These are phyloP conservation scores for Lepidurus arcticus DNA, from an alignment of 1,140 invertebrate species.

Conservation along the genomic window DNA sequence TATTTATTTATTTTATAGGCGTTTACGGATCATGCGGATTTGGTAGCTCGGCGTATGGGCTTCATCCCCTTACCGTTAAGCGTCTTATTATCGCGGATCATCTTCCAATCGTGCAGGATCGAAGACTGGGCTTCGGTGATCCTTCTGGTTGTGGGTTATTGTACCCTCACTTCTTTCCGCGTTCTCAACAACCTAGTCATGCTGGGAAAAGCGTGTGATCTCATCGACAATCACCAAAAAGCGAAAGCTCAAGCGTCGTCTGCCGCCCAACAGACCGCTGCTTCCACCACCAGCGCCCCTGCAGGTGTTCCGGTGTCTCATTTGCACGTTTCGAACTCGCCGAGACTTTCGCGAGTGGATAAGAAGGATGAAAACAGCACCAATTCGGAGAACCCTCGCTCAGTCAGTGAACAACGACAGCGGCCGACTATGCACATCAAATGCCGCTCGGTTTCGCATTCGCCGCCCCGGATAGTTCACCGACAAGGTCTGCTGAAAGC, in stretches of 20 bases:
- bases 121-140: conserved; percentile 57
- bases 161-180: conserved; percentile 73
- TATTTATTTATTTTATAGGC: conserved; percentile 55
- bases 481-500: conserved; percentile 40
- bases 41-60: conserved; percentile 91
- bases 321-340: not conserved
- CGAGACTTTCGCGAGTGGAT: not conserved
- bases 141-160: conserved; percentile 65
- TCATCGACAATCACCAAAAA: conserved; percentile 68
- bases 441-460: conserved; percentile 30
- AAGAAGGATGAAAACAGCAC: not conserved
- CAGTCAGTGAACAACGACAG: not conserved
- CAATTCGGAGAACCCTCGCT: not conserved
- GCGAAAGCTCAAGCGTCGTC: conserved; percentile 44
- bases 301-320: not conserved
- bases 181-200: conserved; percentile 80
- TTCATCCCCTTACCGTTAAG: conserved; percentile 94
- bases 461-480: conserved; percentile 26
- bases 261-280: conserved; percentile 34
- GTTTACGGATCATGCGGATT: conserved; percentile 94
- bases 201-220: conserved; percentile 75
- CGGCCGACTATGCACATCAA: not conserved
- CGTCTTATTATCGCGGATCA: conserved; percentile 79
- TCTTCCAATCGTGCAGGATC: conserved; percentile 61
- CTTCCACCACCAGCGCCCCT: not conserved